Conservation (phyloP, 2,888 invertebrate genomes). For the Eubasilissa splendida region DNA sequence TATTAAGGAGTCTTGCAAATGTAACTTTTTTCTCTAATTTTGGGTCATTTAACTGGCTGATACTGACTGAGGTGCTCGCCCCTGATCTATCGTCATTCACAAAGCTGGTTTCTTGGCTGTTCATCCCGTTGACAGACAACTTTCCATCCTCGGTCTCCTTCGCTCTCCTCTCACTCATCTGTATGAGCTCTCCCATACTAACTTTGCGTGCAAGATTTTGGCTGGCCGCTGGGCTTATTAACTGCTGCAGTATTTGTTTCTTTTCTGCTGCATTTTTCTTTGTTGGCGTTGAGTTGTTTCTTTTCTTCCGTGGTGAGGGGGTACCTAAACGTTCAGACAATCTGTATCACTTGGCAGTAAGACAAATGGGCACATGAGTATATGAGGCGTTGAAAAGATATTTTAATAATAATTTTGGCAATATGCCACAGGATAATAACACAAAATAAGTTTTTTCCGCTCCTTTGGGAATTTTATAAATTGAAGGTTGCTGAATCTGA, state of each 20-base stretch:
- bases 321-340: constrained; percentile 71
- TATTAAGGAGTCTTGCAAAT: constrained; percentile 81
- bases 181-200: constrained; percentile 82
- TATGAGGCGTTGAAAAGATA: not conserved
- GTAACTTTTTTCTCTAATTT: constrained; percentile 86
- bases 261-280: constrained; percentile 85
- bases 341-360: constrained; percentile 49
- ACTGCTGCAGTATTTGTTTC: constrained; percentile 84
- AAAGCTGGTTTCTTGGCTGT: constrained; percentile 77
- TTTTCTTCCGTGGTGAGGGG: constrained; percentile 84
- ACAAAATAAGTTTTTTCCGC: no score
- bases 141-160: constrained; percentile 60
- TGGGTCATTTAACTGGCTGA: constrained; percentile 75
- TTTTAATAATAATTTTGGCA: not conserved
- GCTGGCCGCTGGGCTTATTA: constrained; percentile 79
- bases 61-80: constrained; percentile 72
- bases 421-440: no score
- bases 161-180: constrained; percentile 77
- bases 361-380: constrained; percentile 5
- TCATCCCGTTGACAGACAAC: constrained; percentile 61
- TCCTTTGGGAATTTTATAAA: no score
- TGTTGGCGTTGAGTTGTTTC: constrained; percentile 85
- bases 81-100: constrained; percentile 70
- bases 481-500: no score
- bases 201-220: constrained; percentile 77